These are phyloP conservation scores for Peromyscus aztecus DNA, from an alignment of 2,797 vertebrate genomes.

Conservation along the genomic window DNA sequence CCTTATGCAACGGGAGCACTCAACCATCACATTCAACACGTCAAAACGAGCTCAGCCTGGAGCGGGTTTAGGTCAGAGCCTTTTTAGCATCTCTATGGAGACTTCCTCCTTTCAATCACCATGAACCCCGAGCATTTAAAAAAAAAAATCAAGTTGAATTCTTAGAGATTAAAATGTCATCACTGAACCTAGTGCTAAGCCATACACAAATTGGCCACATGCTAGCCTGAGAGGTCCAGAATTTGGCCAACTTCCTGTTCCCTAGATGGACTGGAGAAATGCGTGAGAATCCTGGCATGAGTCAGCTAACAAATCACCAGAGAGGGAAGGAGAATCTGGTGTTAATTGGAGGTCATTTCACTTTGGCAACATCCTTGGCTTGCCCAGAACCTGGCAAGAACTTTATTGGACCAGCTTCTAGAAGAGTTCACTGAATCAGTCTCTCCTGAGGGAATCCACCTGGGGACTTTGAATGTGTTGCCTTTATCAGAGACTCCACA, in stretches of 20 bases:
- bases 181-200: not conserved
- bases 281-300: not conserved
- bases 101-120: slow-evolving; percentile 35
- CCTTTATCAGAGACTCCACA: not conserved
- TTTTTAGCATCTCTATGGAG: slow-evolving; percentile 52
- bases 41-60: not conserved
- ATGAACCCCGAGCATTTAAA: not conserved
- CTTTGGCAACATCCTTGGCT: not conserved
- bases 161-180: slow-evolving; percentile 20
- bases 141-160: slow-evolving; percentile 14
- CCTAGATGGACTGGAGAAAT: not conserved
- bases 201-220: not conserved
- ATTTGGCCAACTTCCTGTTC: not conserved
- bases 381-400: not conserved
- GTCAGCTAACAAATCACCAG: not conserved
- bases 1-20: not conserved
- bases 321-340: not conserved
- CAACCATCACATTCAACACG: not conserved
- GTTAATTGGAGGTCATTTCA: not conserved
- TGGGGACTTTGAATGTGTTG: not conserved
- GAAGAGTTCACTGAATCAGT: not conserved
- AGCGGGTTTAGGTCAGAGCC: slow-evolving; percentile 52
- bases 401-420: not conserved
- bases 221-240: not conserved
- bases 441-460: not conserved